Percentiles rank a stretch among this genome's conserved stretches.
Evolutionary conservation across 2,888 invertebrate species (phyloP).

Genomic region (Melinopterus prodromus): DNA sequence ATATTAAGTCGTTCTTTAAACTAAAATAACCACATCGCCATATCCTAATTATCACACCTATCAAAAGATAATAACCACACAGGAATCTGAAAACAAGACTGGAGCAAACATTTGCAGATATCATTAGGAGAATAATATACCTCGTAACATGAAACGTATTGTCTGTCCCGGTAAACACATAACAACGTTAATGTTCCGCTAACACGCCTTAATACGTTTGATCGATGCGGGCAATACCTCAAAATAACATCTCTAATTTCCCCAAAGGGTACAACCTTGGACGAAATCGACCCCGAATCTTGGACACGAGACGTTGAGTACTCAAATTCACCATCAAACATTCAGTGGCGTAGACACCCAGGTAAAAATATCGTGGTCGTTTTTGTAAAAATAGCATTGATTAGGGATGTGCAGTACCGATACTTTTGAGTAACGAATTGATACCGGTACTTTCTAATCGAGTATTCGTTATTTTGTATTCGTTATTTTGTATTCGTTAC

Average conservation of each 20-base stretch:
- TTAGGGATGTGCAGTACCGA: too few species aligned
- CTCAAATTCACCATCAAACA: neutral
- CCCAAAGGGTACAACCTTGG: neutral
- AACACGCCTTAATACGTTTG: neutral
- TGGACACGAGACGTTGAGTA: neutral
- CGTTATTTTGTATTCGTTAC: too few species aligned
- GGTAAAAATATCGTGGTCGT: neutral
- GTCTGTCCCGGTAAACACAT: neutral
- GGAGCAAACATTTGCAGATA: neutral
- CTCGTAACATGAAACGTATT: neutral
- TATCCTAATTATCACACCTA: too few species aligned
- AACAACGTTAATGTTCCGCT: neutral
- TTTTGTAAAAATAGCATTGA: neutral
- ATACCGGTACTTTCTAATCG: too few species aligned
- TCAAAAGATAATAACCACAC: too few species aligned
- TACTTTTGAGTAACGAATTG: too few species aligned
- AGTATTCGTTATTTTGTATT: too few species aligned
- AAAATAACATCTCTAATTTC: constrained; percentile 4
- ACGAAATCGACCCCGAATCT: neutral
- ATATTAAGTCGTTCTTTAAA: too few species aligned
- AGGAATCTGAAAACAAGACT: too few species aligned
- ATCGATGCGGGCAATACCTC: neutral
- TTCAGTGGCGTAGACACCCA: neutral
- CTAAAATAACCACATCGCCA: too few species aligned
- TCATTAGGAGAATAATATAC: neutral